Evolutionary conservation across 2,888 invertebrate species (phyloP), one percentile per base, ranked within the genome.

Genomic region (Deilephila elpenor): DNA sequence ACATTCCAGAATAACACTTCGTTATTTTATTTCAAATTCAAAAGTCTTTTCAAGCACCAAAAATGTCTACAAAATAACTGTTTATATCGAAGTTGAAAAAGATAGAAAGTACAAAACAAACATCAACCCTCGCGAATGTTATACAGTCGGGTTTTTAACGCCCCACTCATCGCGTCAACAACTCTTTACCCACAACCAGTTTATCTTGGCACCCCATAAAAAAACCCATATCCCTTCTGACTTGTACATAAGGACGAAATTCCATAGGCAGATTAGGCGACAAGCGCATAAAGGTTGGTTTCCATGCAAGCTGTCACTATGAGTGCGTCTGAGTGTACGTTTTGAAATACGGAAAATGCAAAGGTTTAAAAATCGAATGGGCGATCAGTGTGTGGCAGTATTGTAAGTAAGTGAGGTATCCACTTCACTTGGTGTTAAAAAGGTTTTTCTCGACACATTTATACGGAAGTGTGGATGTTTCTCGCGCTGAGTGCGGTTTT

Each of bases 241-340:
- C 44, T 0, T 34, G 0, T 59, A 5, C 1, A 70, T 79, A 82
- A 78, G 75, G 83, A 75, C 76, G 51, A 75, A 76, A 80, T 77
- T 75, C 53, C 44, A 20, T 51, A 53, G 37, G 32, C 29, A 32
- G 37, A 44, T 25, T 72, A 59, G 60, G 74, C 75, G 61, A 37
- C 29, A 73, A 73, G 73, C 76, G 77, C 75, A 73, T 75, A 74
- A 75, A 61, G 74, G 72, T 59, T 75, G 70, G 71, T 78, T 76
- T 78, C 76, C 74, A 75, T 78, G 76, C 77, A 67, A 67, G 76
- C 75, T 78, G 76, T 78, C 70, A 77, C 78, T 82, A 83, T 79
- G 75, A 88, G 87, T 83, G 81, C 73, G 87, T 86, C 84, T 87
- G 84, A 86, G 86, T 83, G 78, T 80, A 79, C 71, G 76, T 73